A percentile compares a stretch with the other conserved stretches of the same genome.
These are phyloP conservation scores for Drosophila jambulina DNA, from an alignment of 1,140 invertebrate species.

Conservation along the genomic window DNA sequence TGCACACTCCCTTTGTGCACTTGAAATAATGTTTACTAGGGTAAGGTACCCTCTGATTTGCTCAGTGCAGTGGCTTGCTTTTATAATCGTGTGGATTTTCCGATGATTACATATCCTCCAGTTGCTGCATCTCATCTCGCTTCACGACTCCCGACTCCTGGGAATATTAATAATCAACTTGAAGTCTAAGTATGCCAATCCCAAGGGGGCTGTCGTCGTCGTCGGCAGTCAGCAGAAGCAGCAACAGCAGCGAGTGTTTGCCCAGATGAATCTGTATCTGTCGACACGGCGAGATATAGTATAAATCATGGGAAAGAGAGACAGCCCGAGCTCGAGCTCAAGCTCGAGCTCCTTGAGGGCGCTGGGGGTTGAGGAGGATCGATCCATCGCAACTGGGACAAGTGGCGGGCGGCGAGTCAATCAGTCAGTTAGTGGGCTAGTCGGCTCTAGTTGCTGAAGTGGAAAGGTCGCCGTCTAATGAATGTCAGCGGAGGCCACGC, in stretches of 20 bases:
- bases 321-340: neutral
- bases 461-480: conserved; percentile 65
- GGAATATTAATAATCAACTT: conserved; percentile 62
- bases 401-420: conserved; percentile 35
- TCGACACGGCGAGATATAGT: conserved; percentile 17
- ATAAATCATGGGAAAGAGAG: conserved; percentile 9
- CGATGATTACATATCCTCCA: conserved; percentile 27
- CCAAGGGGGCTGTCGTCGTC: conserved; percentile 33
- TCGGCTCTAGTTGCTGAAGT: conserved; percentile 32
- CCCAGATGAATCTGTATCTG: conserved; percentile 32
- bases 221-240: conserved; percentile 5
- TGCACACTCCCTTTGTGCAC: neutral
- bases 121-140: conserved; percentile 35
- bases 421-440: conserved; percentile 42
- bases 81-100: conserved; percentile 22
- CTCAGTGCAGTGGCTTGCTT: conserved; percentile 6
- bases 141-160: neutral
- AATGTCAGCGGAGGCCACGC: conserved; percentile 68
- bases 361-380: conserved; percentile 19
- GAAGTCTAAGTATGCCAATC: conserved; percentile 47
- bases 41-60: neutral
- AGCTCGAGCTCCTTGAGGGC: conserved; percentile 22
- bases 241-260: conserved; percentile 15
- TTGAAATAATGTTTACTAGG: neutral
- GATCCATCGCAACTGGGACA: conserved; percentile 40